These are phyloP conservation scores for Lordiphosa andalusiaca DNA, from an alignment of 2,888 invertebrate genomes.

Conservation along the genomic window DNA sequence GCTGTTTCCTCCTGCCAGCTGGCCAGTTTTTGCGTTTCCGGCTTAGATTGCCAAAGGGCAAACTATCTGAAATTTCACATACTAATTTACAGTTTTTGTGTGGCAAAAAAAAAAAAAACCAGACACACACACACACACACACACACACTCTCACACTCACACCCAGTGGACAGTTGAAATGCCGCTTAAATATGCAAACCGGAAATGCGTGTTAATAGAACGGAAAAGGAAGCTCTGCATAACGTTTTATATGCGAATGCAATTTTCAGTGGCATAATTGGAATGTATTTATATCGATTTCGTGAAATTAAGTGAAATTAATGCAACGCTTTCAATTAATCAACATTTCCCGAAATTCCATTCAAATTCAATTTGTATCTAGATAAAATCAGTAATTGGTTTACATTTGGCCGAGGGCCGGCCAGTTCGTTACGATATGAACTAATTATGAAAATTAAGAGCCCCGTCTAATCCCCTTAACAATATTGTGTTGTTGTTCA, in stretches of 20 bases:
- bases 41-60: conserved; percentile 52
- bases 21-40: conserved; percentile 48
- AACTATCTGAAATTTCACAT: conserved; percentile 62
- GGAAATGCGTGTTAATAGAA: conserved; percentile 65
- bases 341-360: conserved; percentile 3
- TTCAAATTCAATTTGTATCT: conserved; percentile 10
- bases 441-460: conserved; percentile 31
- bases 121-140: too few species aligned
- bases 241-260: conserved; percentile 15
- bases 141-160: too few species aligned
- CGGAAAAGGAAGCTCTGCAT: conserved; percentile 50
- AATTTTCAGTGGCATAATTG: conserved; percentile 27
- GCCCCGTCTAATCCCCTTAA: conserved; percentile 17
- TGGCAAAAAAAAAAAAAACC: conserved; percentile 10
- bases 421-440: conserved; percentile 10
- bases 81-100: conserved; percentile 61
- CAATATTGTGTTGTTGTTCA: background rate
- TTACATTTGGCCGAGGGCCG: conserved; percentile 15
- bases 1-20: conserved; percentile 4
- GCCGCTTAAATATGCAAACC: conserved; percentile 36
- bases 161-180: conserved; percentile 15
- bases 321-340: background rate
- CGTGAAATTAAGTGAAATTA: too few species aligned
- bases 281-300: conserved; percentile 1
- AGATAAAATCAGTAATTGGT: conserved; percentile 26